These are phyloP conservation scores for Sarcophaga rosellei DNA, from an alignment of 2,888 invertebrate genomes.

Conservation along the genomic window DNA sequence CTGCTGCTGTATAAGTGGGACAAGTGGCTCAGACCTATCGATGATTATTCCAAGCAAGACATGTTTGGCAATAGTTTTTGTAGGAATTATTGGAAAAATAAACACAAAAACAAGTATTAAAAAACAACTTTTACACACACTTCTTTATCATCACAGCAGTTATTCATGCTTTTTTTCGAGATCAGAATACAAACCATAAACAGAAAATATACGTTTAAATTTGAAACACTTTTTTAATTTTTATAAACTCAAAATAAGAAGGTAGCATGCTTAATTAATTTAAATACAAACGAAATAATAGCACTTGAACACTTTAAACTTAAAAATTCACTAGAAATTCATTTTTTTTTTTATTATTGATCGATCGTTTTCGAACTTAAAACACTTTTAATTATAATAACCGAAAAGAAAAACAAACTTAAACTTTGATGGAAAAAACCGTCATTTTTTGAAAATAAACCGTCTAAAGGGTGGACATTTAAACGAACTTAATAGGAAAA, in stretches of 20 bases:
- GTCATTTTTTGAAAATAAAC: conserved; percentile 16
- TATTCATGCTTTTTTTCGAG: conserved; percentile 64
- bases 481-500: conserved; percentile 34
- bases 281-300: not conserved
- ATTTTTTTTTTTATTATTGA: too few relatives aligned
- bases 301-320: conserved; percentile 39
- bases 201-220: conserved; percentile 36
- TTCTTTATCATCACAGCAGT: conserved; percentile 48
- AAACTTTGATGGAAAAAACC: conserved; percentile 25
- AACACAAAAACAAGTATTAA: not conserved
- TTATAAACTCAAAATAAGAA: conserved; percentile 61
- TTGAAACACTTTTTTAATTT: conserved; percentile 56
- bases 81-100: not conserved
- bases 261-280: conserved; percentile 66
- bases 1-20: conserved; percentile 81
- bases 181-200: conserved; percentile 70
- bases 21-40: conserved; percentile 81
- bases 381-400: conserved; percentile 3
- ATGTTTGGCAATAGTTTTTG: conserved; percentile 23
- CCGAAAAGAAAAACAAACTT: conserved; percentile 23
- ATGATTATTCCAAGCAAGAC: conserved; percentile 33
- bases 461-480: not conserved
- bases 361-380: conserved; percentile 28
- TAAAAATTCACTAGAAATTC: conserved; percentile 43
- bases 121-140: conserved; percentile 45